A percentile compares a stretch with the other conserved stretches of the same genome.
These are phyloP conservation scores for Phocides pigmalion DNA, from an alignment of 1,140 invertebrate genomes.

Conservation along the genomic window DNA sequence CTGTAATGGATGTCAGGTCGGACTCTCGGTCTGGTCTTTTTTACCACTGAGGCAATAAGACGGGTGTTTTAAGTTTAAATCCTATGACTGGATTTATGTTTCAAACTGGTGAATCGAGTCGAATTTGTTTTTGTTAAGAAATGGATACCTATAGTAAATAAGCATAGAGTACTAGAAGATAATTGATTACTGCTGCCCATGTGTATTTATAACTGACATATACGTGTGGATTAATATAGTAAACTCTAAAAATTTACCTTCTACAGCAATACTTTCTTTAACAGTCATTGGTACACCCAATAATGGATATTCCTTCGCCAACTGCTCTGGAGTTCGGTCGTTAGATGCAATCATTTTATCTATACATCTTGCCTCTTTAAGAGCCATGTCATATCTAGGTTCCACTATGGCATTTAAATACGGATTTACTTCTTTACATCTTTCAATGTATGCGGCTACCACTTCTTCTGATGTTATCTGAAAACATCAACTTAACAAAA, in stretches of 20 bases:
- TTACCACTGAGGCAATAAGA: no score
- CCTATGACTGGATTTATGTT: no score
- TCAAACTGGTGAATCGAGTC: no score
- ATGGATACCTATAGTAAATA: no score
- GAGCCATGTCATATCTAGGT: constrained; percentile 87
- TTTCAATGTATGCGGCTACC: constrained; percentile 87
- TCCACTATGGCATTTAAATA: constrained; percentile 91
- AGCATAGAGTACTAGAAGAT: no score
- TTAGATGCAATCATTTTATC: constrained; percentile 76
- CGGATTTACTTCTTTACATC: constrained; percentile 90
- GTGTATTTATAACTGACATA: no score
- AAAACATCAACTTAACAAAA: constrained; percentile 39
- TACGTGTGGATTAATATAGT: no score
- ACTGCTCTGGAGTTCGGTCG: constrained; percentile 59
- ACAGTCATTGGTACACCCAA: constrained; percentile 91
- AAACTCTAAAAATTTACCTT: constrained; percentile 81
- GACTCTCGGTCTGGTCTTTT: no score
- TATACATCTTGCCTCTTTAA: constrained; percentile 86
- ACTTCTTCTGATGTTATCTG: constrained; percentile 87
- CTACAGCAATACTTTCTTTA: constrained; percentile 89
- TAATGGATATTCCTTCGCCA: constrained; percentile 86
- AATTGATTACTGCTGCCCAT: no score
- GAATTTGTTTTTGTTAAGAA: no score
- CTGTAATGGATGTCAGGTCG: no score
- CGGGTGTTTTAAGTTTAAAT: no score